phyloP scores from a whole-genome alignment of 2,113 vertebrate genomes.

The Atlantisia rogersi region DNA sequence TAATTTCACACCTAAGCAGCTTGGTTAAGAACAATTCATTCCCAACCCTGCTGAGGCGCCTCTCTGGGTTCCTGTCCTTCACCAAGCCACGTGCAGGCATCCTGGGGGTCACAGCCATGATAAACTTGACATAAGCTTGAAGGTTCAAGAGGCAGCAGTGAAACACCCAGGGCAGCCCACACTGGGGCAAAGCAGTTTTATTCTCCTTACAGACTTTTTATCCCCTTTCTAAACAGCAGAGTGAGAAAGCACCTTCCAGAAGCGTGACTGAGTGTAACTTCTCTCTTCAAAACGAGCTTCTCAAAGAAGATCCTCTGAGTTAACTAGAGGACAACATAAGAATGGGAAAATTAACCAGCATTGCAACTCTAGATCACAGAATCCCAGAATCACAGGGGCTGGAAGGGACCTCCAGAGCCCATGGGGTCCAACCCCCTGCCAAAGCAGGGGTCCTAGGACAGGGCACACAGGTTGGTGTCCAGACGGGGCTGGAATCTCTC shows the following conservation, averaged over 20 bases:
- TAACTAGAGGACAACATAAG: not conserved
- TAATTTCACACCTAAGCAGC: not conserved
- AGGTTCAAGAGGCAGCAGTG: not conserved
- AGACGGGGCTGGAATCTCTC: no score
- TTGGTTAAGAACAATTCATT: not conserved
- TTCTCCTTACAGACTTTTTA: not conserved
- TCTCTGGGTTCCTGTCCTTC: not conserved
- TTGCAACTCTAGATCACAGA: not conserved
- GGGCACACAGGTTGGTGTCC: no score
- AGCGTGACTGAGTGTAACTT: not conserved
- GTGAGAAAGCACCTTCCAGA: not conserved
- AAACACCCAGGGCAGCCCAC: not conserved
- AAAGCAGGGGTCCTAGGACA: no score
- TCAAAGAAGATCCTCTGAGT: not conserved
- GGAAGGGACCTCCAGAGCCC: no score
- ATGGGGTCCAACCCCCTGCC: no score
- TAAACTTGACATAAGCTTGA: not conserved
- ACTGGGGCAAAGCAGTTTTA: fast-evolving
- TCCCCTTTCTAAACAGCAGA: not conserved
- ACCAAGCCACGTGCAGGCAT: not conserved
- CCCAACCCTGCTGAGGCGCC: not conserved
- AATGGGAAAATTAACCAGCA: not conserved
- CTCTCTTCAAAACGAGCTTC: not conserved
- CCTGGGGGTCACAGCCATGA: not conserved
- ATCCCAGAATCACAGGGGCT: no score